Conservation (phyloP, 64 coral and sea anemone species). For the Pocillopora verrucosa region DNA sequence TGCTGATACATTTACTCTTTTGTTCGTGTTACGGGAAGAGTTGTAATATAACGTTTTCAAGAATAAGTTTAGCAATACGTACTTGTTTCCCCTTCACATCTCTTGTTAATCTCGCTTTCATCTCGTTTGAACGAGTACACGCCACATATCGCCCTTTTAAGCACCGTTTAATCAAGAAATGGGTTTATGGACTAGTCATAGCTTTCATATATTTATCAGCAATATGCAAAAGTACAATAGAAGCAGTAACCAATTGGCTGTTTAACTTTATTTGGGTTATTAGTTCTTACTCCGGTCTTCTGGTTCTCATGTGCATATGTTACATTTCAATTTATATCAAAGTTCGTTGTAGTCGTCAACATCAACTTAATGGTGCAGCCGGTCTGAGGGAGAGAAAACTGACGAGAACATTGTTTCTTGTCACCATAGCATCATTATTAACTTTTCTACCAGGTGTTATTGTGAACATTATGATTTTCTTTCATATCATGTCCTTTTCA, state of each 20-base stretch:
- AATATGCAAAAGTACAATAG: neutral
- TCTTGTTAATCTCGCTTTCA: neutral
- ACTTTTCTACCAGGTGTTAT: too few relatives aligned
- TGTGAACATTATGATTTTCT: too few relatives aligned
- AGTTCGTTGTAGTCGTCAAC: neutral
- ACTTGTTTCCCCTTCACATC: neutral
- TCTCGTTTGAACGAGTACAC: slow-evolving; percentile 2
- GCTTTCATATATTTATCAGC: neutral
- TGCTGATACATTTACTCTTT: neutral
- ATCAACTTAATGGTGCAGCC: neutral
- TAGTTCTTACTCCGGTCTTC: neutral
- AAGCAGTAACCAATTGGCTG: too few relatives aligned
- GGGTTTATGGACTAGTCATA: neutral
- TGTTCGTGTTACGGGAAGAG: neutral
- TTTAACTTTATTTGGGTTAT: too few relatives aligned
- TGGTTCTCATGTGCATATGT: neutral
- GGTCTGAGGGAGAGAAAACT: neutral
- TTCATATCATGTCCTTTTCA: too few relatives aligned
- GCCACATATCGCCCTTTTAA: neutral
- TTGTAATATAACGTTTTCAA: too few relatives aligned
- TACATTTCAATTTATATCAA: neutral
- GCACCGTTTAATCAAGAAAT: neutral
- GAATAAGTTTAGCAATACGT: neutral
- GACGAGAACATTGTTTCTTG: too few relatives aligned
- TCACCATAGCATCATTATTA: too few relatives aligned